phyloP scores from a whole-genome alignment of 2,797 vertebrate species.

The Rhynchotus rufescens region DNA sequence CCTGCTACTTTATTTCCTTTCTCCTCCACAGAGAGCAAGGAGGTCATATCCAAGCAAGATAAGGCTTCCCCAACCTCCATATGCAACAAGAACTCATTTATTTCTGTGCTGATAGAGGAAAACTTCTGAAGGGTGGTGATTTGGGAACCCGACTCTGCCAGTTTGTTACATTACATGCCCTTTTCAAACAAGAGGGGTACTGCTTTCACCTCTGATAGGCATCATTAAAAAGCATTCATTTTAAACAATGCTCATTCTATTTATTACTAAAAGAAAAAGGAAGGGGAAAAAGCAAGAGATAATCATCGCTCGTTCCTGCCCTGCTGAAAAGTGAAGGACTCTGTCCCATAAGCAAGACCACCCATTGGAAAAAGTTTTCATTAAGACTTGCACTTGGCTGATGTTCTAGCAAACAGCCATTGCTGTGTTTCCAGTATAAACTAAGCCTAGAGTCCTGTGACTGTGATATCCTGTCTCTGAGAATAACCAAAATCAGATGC shows the following conservation, averaged over 20 bases:
- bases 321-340: constrained; percentile 42
- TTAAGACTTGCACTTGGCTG: constrained; percentile 16
- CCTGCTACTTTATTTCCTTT: constrained; percentile 30
- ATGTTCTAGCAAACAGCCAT: background rate
- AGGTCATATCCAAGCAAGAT: constrained; percentile 48
- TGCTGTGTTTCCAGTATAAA: background rate
- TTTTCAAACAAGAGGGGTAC: constrained; percentile 46
- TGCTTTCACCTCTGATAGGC: constrained; percentile 52
- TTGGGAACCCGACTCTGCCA: constrained; percentile 60
- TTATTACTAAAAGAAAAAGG: constrained; percentile 37
- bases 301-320: constrained; percentile 62
- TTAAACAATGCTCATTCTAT: constrained; percentile 46
- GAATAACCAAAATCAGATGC: constrained; percentile 56
- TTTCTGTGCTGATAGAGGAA: constrained; percentile 45
- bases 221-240: constrained; percentile 69
- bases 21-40: constrained; percentile 40
- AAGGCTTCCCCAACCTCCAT: background rate
- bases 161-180: constrained; percentile 47
- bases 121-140: background rate
- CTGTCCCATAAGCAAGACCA: constrained; percentile 48
- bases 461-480: background rate
- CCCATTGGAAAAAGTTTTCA: constrained; percentile 45
- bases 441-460: background rate
- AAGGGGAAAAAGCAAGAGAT: constrained; percentile 59
- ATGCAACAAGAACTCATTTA: constrained; percentile 41